Base-by-base conservation (phyloP, 2,888 invertebrate genomes). In the Zeuzera pyrina region DNA sequence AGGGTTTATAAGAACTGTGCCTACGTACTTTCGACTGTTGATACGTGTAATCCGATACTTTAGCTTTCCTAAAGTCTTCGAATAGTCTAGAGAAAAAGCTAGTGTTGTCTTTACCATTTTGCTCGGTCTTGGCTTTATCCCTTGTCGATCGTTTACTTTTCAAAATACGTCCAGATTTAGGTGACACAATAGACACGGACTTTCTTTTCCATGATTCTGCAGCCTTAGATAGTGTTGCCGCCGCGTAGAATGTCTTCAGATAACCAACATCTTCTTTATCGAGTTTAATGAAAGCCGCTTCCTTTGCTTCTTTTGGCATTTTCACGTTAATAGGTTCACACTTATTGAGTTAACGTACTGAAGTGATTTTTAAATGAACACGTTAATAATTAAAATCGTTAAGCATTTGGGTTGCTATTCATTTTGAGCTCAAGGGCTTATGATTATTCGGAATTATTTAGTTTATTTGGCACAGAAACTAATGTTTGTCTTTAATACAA, bases 1-100 rank as follows among this genome's bases (percentile, higher is more conserved):
- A 36, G 5, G 38, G 40, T 47, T 62, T 72, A 45, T 76, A 73
- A 8, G 56, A 55, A 34, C 72, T 72, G 34, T 69, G 51, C 30
- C 53, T 54, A 2, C 74, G 50, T 1, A 74, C 55, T 37, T 58
- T 68, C 1, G 73, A 51, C 32, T 60, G 67, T 32, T 66, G 61
- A 36, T 74, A 74, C 2, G 69, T 58, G 16, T 52, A 72, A 47
- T 79, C 78, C 0, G 76, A 62, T 0, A 79, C 65, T 54, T 66
- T 77, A 0, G 63, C 56, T 29, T 59, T 70, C 38, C 62, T 69
- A 29, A 73, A 65, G 33, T 74, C 70, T 29, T 66, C 63, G 12
- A 77, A 58, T 1, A 79, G 32, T 47, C 57, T 63, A 2, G 68
- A 46, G 19, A 77, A 70, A 36, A 73, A 68, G 1, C 63, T 57